phyloP scores from a whole-genome alignment of 1,140 invertebrate species.

The Pissodes strobi region DNA sequence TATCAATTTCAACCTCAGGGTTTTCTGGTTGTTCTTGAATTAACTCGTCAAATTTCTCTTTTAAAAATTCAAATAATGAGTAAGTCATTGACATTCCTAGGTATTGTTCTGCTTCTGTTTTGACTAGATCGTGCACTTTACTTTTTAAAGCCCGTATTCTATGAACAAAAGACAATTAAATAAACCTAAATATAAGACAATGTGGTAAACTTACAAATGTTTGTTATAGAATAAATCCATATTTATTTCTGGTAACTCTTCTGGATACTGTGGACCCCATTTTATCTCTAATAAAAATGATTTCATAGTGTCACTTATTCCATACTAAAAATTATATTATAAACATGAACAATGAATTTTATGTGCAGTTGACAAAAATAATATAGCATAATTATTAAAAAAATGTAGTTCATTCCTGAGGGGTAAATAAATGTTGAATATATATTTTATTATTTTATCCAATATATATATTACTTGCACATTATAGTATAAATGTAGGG shows the following conservation, averaged over 20 bases:
- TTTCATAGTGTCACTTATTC: constrained; percentile 76
- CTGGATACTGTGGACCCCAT: constrained; percentile 86
- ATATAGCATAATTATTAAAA: too few relatives aligned
- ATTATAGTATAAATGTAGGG: too few relatives aligned
- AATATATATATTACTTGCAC: too few relatives aligned
- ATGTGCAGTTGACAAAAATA: not conserved
- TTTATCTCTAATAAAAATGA: constrained; percentile 86
- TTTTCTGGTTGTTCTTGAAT: constrained; percentile 70
- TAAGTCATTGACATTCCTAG: constrained; percentile 93
- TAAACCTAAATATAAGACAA: too few relatives aligned
- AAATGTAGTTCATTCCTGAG: too few relatives aligned
- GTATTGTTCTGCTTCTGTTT: constrained; percentile 77
- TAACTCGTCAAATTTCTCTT: constrained; percentile 78
- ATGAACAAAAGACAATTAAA: constrained; percentile 28
- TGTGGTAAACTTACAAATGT: constrained; percentile 84
- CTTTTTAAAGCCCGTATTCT: constrained; percentile 75
- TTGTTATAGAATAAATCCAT: constrained; percentile 94
- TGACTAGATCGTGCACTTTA: constrained; percentile 67
- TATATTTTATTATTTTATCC: too few relatives aligned
- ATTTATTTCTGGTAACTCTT: constrained; percentile 78
- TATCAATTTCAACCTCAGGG: constrained; percentile 53
- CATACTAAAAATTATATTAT: constrained; percentile 74
- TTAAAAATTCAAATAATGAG: constrained; percentile 89
- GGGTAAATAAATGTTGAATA: too few relatives aligned
- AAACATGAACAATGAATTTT: not conserved